Base-by-base conservation (phyloP, 2,113 vertebrate species). In the Oostethus manadensis region DNA sequence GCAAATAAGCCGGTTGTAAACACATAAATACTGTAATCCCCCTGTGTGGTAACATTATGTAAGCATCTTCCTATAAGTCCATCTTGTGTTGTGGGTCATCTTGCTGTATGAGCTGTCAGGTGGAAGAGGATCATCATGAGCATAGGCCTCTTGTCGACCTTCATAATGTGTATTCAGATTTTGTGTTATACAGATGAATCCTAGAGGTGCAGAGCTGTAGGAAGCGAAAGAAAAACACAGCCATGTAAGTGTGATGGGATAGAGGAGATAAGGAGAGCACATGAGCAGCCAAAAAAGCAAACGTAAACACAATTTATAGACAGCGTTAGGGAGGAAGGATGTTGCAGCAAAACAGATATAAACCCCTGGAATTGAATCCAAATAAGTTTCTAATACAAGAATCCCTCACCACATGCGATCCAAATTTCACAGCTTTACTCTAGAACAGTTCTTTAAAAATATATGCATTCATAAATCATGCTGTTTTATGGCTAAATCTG, bases 81-180 rank as follows among this genome's bases (percentile, higher is more conserved):
- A n/a, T 64, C 22, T 21, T 56, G 54, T 40, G 4, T 58, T 74
- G 43, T 51, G 10, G 68, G 58, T 60, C 64, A 33, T 6, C 38
- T 15, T 61, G 56, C 50, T 45, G 61, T 46, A 23, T 50, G 46
- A 68, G 60, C 56, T 61, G 43, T 22, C 8, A 8, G 58, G 11
- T 22, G 38, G 44, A 65, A 71, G 61, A 73, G 66, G 74, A 73
- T 79, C 61, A 69, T 15, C 3, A 18, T 42, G 54, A 47, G 33
- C 4, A 63, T n/a, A 8, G 16, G 20, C 40, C 8, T 40, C 22
- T 10, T 17, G n/a, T n/a, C 49, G 17, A 10, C 23, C 14, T 49
- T 14, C 48, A 16, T 22, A 26, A 33, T 33, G 4, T 14, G 38
- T 14, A 42, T 11, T 42, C 11, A 42, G 13, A 14, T 38, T 35